These are phyloP conservation scores for Prostheceraeus crozeri DNA, from an alignment of 2,888 invertebrate species.

Conservation along the genomic window DNA sequence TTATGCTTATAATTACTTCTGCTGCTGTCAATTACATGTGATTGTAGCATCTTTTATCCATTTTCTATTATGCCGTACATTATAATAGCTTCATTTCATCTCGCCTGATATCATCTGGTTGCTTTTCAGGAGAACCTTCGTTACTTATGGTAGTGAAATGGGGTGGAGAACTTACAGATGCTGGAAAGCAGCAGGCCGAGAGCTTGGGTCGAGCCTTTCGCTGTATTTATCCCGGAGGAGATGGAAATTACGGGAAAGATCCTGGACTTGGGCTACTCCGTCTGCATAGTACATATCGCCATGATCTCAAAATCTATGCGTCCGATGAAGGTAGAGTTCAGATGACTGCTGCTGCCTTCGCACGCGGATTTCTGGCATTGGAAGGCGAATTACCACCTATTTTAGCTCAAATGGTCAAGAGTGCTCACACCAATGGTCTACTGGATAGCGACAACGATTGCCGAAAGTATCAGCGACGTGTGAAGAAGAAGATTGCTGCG, in stretches of 20 bases:
- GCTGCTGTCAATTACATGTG: too few species aligned
- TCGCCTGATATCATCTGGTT: too few species aligned
- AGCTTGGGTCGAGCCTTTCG: constrained; percentile 93
- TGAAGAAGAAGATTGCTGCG: constrained; percentile 85
- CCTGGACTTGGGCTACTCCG: constrained; percentile 88
- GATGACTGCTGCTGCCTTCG: constrained; percentile 99
- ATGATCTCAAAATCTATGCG: constrained; percentile 97
- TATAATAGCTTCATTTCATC: too few species aligned
- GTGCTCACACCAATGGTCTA: constrained; percentile 79
- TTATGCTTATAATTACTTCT: too few species aligned
- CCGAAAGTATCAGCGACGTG: constrained; percentile 62
- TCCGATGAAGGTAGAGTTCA: constrained; percentile 98
- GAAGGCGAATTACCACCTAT: constrained; percentile 98
- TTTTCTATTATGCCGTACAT: too few species aligned
- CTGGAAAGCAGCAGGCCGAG: constrained; percentile 92
- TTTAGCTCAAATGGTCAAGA: constrained; percentile 96
- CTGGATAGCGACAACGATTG: constrained; percentile 96
- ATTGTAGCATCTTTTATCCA: too few species aligned
- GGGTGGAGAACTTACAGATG: constrained; percentile 97
- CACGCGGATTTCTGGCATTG: constrained; percentile 79
- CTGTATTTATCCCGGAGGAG: constrained; percentile 38
- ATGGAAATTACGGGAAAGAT: constrained; percentile 68
- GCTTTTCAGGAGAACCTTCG: constrained; percentile 17
- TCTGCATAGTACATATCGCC: constrained; percentile 93
- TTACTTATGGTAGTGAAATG: constrained; percentile 92